Evolutionary conservation across 2,797 vertebrate species (phyloP), one percentile per base, ranked within the genome.

Genomic region (Loris lydekkerianus): DNA sequence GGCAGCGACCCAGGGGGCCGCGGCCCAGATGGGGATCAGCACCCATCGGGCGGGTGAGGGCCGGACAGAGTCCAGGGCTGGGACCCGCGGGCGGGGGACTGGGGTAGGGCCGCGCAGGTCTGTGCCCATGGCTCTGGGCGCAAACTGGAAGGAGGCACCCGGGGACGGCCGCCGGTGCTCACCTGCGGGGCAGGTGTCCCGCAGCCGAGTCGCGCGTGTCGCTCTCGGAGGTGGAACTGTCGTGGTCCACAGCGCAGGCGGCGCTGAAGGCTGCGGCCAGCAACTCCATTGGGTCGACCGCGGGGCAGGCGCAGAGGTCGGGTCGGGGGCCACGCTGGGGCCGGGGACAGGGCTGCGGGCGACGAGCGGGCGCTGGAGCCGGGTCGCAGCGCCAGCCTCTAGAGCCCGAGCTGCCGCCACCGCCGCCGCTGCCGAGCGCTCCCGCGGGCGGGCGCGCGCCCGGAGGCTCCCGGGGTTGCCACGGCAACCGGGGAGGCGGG

Each of bases 251-350:
- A 25, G 98, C 98, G 97, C 98, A 98, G 93, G 98, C 98, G 84
- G 98, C 98, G 98, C 98, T 98, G 96, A 98, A 98, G 27, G 98
- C 98, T 29, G 98, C 98, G 72, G 98, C 98, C 96, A 98, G 97
- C 49, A 98, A 98, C 98, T 98, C 98, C 98, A 98, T 98, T 94
- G 96, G 92, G 95, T 89, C 63, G 85, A 97, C 56, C 94, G 86
- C 87, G 4, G 37, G 90, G 53, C 34, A 49, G 92, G 63, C 70
- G 83, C 95, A 15, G 96, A 85, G 92, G 96, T 96, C 92, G 40
- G 34, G 56, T 27, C 3, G 10, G 83, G 91, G 81, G 91, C 70
- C 84, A 85, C 31, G 87, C 75, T 2, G 96, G 95, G 86, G 93
- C 95, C 93, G 85, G 91, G 70, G 93, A 61, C 81, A 49, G 69